Conservation (phyloP, 2,113 vertebrate genomes). For the Miniopterus natalensis region DNA sequence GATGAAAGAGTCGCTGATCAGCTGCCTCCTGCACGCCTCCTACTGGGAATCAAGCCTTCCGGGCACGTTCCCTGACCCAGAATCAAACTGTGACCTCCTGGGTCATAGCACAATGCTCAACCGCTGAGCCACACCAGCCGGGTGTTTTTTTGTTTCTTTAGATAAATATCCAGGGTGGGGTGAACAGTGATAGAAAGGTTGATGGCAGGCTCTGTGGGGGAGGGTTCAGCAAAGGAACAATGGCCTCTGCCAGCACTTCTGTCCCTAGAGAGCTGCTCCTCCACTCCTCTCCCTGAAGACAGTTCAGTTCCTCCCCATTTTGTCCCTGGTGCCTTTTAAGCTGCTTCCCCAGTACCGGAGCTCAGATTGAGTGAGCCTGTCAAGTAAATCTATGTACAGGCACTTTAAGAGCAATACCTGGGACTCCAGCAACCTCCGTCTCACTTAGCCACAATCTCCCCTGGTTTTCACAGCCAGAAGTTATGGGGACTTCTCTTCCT, state of each 20-base stretch:
- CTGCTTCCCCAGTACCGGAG: neutral
- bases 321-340: neutral
- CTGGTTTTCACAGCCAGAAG: neutral
- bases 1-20: too few relatives aligned
- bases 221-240: too few relatives aligned
- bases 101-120: too few relatives aligned
- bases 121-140: too few relatives aligned
- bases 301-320: too few relatives aligned
- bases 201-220: neutral
- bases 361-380: neutral
- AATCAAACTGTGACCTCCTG: too few relatives aligned
- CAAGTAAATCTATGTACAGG: neutral
- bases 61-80: too few relatives aligned
- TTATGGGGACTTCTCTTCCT: neutral
- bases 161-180: neutral
- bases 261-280: too few relatives aligned
- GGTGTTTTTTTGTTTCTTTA: neutral
- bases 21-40: too few relatives aligned
- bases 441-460: neutral
- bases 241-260: too few relatives aligned
- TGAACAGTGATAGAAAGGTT: neutral
- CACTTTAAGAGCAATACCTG: neutral
- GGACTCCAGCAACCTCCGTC: neutral
- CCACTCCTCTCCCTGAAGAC: too few relatives aligned
- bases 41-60: too few relatives aligned